These are phyloP conservation scores for Melanostoma mellinum DNA, from an alignment of 2,888 invertebrate genomes.

Conservation along the genomic window DNA sequence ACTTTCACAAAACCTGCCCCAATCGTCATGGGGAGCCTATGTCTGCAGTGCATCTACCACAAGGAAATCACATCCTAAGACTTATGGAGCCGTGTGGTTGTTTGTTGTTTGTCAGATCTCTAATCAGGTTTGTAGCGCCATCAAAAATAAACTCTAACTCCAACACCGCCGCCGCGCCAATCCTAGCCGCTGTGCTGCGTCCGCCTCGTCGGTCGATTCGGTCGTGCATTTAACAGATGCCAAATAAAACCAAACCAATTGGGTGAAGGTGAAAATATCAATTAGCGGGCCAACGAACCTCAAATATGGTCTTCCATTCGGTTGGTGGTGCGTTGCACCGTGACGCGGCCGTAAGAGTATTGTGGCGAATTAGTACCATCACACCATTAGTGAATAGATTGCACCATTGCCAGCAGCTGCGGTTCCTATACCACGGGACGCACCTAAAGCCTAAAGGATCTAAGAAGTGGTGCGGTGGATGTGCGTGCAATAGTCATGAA, in stretches of 20 bases:
- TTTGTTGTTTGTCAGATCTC: slow-evolving; percentile 57
- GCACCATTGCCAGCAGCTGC: slow-evolving; percentile 27
- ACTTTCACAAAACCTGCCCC: slow-evolving; percentile 70
- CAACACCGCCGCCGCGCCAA: slow-evolving; percentile 3
- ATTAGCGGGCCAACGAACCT: slow-evolving; percentile 65
- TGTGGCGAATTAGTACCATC: slow-evolving; percentile 63
- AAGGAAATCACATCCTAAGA: slow-evolving; percentile 65
- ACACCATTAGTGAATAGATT: slow-evolving; percentile 40
- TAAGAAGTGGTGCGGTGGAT: slow-evolving; percentile 7
- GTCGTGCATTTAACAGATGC: slow-evolving; percentile 31
- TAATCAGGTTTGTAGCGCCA: slow-evolving; percentile 70
- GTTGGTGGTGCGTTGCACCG: slow-evolving; percentile 21
- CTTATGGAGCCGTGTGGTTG: slow-evolving; percentile 29
- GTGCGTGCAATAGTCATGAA: slow-evolving; percentile 16
- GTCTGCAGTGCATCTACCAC: slow-evolving; percentile 31
- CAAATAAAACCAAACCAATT: slow-evolving; percentile 65
- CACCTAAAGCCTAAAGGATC: slow-evolving; percentile 7
- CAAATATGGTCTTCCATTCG: slow-evolving; percentile 44
- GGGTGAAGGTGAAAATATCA: slow-evolving; percentile 72
- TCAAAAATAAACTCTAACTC: slow-evolving; percentile 41
- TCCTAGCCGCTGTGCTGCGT: no score
- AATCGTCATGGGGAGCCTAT: slow-evolving; percentile 58
- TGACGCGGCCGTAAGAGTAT: slow-evolving; percentile 29
- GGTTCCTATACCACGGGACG: neutral
- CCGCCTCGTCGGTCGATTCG: no score